Conservation (phyloP, 1,140 invertebrate genomes). For the Halictus rubicundus region DNA sequence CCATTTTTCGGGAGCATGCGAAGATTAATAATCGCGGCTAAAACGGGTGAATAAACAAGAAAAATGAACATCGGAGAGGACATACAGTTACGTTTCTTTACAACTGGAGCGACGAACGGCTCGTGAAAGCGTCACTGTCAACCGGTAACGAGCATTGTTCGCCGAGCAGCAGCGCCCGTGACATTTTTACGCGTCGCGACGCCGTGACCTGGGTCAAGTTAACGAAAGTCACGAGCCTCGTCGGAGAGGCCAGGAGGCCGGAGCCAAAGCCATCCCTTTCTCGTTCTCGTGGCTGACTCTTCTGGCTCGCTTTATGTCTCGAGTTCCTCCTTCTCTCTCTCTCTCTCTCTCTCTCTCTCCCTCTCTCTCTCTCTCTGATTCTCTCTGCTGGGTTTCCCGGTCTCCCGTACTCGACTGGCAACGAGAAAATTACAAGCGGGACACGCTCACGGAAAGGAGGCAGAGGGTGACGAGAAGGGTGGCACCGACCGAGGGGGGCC, state of each 20-base stretch:
- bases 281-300: not conserved
- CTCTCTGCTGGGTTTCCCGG: not conserved
- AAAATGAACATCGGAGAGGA: too few species aligned
- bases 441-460: constrained; percentile 32
- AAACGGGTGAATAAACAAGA: too few species aligned
- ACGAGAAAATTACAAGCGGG: constrained; percentile 61
- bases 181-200: not conserved
- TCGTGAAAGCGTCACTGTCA: not conserved
- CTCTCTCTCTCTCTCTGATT: too few species aligned
- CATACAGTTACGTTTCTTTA: too few species aligned
- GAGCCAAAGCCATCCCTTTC: constrained; percentile 37
- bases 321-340: not conserved
- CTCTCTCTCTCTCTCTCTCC: not conserved
- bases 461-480: not conserved
- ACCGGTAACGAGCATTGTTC: not conserved
- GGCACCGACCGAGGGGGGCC: not conserved
- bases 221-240: not conserved
- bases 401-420: constrained; percentile 28
- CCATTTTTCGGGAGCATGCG: too few species aligned
- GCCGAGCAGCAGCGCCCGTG: not conserved
- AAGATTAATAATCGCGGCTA: too few species aligned
- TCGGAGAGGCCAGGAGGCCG: constrained; percentile 12
- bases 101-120: too few species aligned
- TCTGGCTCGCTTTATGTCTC: not conserved
- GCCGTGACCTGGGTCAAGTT: constrained; percentile 6